phyloP scores from a whole-genome alignment of 2,113 vertebrate species.

The Callorhinus ursinus region DNA sequence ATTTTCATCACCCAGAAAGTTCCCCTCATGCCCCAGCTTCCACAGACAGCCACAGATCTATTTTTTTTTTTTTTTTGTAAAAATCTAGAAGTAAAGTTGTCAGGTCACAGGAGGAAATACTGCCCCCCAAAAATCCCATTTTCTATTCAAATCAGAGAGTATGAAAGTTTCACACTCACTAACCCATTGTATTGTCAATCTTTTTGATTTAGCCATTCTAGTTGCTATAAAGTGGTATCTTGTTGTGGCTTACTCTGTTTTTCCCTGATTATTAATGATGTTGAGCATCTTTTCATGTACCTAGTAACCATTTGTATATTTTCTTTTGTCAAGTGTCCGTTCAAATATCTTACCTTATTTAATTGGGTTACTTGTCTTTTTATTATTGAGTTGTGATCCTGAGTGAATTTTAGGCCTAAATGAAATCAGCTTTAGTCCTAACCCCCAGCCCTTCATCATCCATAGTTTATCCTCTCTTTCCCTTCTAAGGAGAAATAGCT shows the following conservation, averaged over 20 bases:
- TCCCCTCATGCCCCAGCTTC: background rate
- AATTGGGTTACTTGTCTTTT: background rate
- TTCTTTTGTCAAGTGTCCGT: slow-evolving; percentile 2
- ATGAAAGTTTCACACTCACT: background rate
- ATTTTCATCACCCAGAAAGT: slow-evolving; percentile 9
- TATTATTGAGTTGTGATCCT: background rate
- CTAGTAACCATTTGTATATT: background rate
- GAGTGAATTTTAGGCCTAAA: background rate
- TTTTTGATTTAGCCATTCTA: background rate
- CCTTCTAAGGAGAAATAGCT: background rate
- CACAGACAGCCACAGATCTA: background rate
- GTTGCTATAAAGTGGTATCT: background rate
- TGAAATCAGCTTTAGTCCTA: background rate
- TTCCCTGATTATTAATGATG: background rate
- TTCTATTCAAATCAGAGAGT: background rate
- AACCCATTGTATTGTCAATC: background rate
- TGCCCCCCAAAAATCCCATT: background rate
- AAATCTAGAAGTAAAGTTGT: background rate
- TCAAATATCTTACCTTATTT: background rate
- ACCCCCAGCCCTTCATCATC: background rate
- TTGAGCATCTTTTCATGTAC: background rate
- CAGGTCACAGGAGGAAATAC: background rate
- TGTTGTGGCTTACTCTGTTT: background rate
- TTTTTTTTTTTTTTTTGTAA: slow-evolving; percentile 31
- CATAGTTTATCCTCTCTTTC: background rate